Evolutionary conservation across 2,113 vertebrate genomes (phyloP).

Genomic region (Dendrocopos noguchii): DNA sequence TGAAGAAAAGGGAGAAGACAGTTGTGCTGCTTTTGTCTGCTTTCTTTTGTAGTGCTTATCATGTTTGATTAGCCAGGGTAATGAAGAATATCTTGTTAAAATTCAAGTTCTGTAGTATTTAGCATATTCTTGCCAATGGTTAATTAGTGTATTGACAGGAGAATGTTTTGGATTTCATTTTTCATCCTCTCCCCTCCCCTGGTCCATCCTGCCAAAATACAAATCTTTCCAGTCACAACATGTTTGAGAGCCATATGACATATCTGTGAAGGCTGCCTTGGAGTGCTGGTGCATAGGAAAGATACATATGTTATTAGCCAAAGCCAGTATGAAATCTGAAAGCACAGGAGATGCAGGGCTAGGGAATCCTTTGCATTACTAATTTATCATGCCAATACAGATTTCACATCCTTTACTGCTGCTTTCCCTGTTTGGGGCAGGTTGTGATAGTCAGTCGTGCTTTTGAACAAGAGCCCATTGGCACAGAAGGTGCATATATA

Average conservation of each 20-base stretch:
- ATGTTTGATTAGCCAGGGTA: slow-evolving; percentile 21
- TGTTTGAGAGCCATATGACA: slow-evolving; percentile 22
- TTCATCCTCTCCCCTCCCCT: not conserved
- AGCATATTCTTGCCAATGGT: slow-evolving; percentile 30
- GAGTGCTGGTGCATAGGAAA: not conserved
- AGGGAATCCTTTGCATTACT: not conserved
- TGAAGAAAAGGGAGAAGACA: not conserved
- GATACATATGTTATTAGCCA: not conserved
- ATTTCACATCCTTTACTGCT: not conserved
- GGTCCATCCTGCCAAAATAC: slow-evolving; percentile 35
- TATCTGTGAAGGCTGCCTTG: slow-evolving; percentile 8
- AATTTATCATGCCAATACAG: not conserved
- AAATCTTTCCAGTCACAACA: slow-evolving; percentile 39
- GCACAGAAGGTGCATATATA: not conserved
- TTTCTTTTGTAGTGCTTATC: not conserved
- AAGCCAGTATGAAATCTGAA: not conserved
- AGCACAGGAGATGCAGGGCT: not conserved
- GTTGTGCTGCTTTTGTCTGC: not conserved
- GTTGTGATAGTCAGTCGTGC: not conserved
- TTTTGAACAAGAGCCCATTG: not conserved
- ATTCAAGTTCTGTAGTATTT: slow-evolving; percentile 47
- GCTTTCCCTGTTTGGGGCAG: not conserved
- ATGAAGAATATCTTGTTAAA: slow-evolving; percentile 43
- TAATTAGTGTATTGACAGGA: slow-evolving; percentile 44
- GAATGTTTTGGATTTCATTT: not conserved